A percentile compares a stretch with the other conserved stretches of the same genome.
phyloP scores from a whole-genome alignment of 2,888 invertebrate genomes.

The Emmelina monodactyla region DNA sequence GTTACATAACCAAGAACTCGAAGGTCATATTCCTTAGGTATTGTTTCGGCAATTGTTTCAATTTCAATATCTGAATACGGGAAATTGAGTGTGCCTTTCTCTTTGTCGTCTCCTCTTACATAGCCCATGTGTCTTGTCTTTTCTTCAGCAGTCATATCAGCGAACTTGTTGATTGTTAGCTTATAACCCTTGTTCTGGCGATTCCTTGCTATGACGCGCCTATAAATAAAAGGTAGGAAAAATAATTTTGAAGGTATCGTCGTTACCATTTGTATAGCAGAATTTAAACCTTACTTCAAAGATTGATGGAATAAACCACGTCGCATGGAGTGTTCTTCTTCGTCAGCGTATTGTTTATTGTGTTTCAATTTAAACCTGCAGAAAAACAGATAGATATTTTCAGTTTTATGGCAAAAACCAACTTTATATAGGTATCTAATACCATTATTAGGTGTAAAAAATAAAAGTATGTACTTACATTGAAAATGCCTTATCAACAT shows the following conservation, averaged over 20 bases:
- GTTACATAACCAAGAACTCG: not conserved
- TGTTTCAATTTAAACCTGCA: not conserved
- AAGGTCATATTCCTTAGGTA: not conserved
- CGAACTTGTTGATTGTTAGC: constrained; percentile 35
- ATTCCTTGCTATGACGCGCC: constrained; percentile 26
- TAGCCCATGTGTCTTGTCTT: constrained; percentile 28
- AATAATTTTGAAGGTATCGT: not conserved
- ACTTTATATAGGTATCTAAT: too few species aligned
- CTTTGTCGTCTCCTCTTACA: constrained; percentile 22
- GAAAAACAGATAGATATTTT: too few species aligned
- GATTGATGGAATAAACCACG: not conserved
- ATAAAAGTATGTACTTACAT: too few species aligned
- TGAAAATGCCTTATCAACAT: too few species aligned
- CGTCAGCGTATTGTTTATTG: not conserved
- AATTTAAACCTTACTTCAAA: not conserved
- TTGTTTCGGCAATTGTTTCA: constrained; percentile 13
- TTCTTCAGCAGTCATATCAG: constrained; percentile 38
- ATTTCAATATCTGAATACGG: constrained; percentile 29
- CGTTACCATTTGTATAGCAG: not conserved
- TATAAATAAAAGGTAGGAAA: constrained; percentile 13
- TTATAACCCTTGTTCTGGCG: constrained; percentile 31
- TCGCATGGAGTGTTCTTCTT: not conserved
- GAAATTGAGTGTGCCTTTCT: constrained; percentile 30
- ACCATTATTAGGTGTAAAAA: too few species aligned
- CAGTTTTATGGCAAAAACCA: too few species aligned